Conservation (phyloP, 2,797 vertebrate species). For the Pygocentrus nattereri region DNA sequence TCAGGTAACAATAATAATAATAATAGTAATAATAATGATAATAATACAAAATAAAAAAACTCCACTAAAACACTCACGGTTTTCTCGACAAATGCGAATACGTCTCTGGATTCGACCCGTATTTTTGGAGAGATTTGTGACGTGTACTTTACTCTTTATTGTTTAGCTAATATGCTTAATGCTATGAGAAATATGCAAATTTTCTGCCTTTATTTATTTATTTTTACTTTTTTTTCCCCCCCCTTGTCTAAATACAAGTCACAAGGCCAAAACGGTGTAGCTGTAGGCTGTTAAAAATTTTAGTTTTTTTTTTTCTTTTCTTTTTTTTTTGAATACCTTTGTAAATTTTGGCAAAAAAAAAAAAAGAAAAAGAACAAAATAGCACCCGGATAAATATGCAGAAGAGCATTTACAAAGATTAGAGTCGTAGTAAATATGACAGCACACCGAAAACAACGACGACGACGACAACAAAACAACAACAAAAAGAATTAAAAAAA, state of each 20-base stretch:
- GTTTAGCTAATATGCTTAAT: conserved; percentile 52
- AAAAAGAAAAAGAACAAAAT: conserved; percentile 74
- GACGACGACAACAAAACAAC: conserved; percentile 62
- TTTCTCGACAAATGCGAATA: conserved; percentile 77
- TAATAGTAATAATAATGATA: no score
- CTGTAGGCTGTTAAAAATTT: conserved; percentile 81
- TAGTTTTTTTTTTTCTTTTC: conserved; percentile 72
- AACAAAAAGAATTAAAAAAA: conserved; percentile 64
- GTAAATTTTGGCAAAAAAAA: conserved; percentile 45
- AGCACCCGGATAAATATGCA: conserved; percentile 81
- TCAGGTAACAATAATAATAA: conserved; percentile 11
- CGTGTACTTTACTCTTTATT: conserved; percentile 63
- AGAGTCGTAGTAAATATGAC: conserved; percentile 66
- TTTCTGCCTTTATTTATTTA: conserved; percentile 54
- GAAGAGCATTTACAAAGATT: conserved; percentile 79
- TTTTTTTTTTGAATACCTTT: conserved; percentile 56
- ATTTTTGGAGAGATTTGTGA: conserved; percentile 76
- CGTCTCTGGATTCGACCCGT: conserved; percentile 80
- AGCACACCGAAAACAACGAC: conserved; percentile 27
- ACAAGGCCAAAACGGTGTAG: conserved; percentile 87
- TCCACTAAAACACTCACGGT: conserved; percentile 67
- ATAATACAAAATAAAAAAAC: conserved; percentile 11
- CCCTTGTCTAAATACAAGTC: conserved; percentile 79
- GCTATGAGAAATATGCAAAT: conserved; percentile 65
- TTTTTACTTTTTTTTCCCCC: not conserved